These are phyloP conservation scores for Agelas oroides DNA, from an alignment of 37 sponge, comb jelly and placozoan species.

Conservation along the genomic window DNA sequence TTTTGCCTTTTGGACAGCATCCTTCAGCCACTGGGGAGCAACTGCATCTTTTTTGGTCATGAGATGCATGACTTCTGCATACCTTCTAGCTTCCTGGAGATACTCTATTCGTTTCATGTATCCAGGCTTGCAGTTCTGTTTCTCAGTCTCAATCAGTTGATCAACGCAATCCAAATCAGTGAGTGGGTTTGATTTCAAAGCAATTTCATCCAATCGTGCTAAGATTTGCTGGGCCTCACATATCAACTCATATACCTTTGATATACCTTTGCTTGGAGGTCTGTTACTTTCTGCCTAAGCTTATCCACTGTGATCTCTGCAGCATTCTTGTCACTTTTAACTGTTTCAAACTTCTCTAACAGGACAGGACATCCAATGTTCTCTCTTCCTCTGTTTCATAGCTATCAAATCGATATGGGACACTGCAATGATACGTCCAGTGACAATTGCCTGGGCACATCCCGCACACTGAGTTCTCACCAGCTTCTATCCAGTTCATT, in stretches of 20 bases:
- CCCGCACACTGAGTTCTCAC: conserved; percentile 7
- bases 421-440: conserved; percentile 61
- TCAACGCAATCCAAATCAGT: conserved; percentile 72
- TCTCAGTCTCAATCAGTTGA: conserved; percentile 68
- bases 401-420: conserved; percentile 40
- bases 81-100: conserved; percentile 21
- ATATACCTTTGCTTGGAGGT: conserved; percentile 20
- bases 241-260: conserved; percentile 34
- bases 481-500: conserved; percentile 37
- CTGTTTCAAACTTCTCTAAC: too few relatives aligned
- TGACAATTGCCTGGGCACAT: conserved; percentile 58
- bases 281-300: conserved; percentile 7
- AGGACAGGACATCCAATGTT: conserved; percentile 61
- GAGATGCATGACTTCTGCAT: conserved; percentile 25
- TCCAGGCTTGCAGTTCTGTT: conserved; percentile 44
- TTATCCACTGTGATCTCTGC: too few relatives aligned
- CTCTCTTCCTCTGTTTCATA: conserved; percentile 35
- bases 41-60: background rate
- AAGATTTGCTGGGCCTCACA: conserved; percentile 31
- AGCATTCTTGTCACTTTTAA: too few relatives aligned
- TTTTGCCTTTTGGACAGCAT: too few relatives aligned
- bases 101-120: conserved; percentile 30
- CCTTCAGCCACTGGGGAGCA: too few relatives aligned
- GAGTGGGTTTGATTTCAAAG: conserved; percentile 75
- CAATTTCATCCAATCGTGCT: conserved; percentile 64